These are phyloP conservation scores for Mythimna loreyi DNA, from an alignment of 2,888 invertebrate genomes.

Conservation along the genomic window DNA sequence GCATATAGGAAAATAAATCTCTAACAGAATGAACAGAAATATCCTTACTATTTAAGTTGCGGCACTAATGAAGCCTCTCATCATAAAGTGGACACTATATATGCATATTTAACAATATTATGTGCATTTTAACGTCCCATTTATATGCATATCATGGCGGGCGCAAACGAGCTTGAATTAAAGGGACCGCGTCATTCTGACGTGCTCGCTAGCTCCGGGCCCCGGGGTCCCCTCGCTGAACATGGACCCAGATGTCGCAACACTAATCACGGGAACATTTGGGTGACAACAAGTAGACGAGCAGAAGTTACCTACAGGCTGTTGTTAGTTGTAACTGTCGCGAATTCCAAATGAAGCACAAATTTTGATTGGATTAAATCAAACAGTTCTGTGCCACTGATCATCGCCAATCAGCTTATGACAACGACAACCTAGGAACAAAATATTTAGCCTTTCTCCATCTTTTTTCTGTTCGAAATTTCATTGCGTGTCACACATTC, in stretches of 20 bases:
- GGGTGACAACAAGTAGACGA: background rate
- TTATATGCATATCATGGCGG: slow-evolving; percentile 50
- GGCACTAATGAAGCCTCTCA: slow-evolving; percentile 22
- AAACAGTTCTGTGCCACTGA: background rate
- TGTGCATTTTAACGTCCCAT: slow-evolving; percentile 49
- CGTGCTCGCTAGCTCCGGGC: slow-evolving; percentile 3
- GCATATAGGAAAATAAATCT: background rate
- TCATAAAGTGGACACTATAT: slow-evolving; percentile 8
- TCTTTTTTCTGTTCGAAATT: no score
- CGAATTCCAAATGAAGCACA: background rate
- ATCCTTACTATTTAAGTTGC: slow-evolving; percentile 3
- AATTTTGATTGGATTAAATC: background rate
- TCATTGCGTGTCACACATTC: background rate
- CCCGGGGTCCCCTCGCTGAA: slow-evolving; percentile 4
- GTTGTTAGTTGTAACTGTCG: background rate
- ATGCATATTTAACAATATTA: slow-evolving; percentile 41
- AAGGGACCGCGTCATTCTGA: slow-evolving; percentile 41
- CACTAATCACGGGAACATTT: slow-evolving; percentile 49
- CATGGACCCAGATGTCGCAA: slow-evolving; percentile 34
- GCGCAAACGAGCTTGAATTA: slow-evolving; percentile 39
- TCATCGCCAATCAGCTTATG: background rate
- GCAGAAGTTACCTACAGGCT: slow-evolving; percentile 1
- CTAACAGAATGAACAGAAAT: slow-evolving; percentile 12
- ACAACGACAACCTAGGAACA: background rate
- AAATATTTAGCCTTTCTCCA: background rate